Base-by-base conservation (phyloP, 1,140 invertebrate genomes). In the Calycopis cecrops region DNA sequence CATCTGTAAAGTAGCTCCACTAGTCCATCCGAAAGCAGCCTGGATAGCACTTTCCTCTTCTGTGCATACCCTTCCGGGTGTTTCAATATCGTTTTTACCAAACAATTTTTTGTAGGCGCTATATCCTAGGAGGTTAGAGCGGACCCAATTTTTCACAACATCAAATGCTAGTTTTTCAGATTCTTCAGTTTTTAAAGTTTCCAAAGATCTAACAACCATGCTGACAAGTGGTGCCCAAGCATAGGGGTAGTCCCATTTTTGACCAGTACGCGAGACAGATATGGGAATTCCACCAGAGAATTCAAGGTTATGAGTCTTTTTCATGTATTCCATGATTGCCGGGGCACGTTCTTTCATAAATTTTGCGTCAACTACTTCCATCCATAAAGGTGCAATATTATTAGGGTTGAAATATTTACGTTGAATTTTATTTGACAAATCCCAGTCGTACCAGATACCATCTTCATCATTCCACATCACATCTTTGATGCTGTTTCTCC, bases 211-310 rank as follows among this genome's bases (percentile, higher is more conserved):
- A 4, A 96, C 91, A 6, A 92, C 80, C 17, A 96, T 91, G 59
- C 94, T 92, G 59, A 96, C 93, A 12, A 94, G 88, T 34, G 95
- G 95, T 35, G 94, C 91, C 96, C 95, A 97, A 0, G 92, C 94
- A 67, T 97, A 96, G 0, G 96, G 96, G 65, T 91, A 94, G 76
- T 97, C 96, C 96, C 96, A 97, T 84, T 97, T 95, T 77, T 97
- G 92, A 6, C 92, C 91, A 17, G 91, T 92, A 0, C 87, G 66
- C 28, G 89, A 75, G 21, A 94, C 67, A 0, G 94, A 94, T 0
- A 92, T 87, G 1, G 95, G 95, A 37, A 94, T 89, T 11, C 95
- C 94, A 38, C 94, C 94, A 75, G 74, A 63, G 69, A 75, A 90
- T 48, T 77, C 58, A 3, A 90, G 65, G 16, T 90, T 88, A 0